These are phyloP conservation scores for Sebastes minor DNA, from an alignment of 2,797 vertebrate species.

Conservation along the genomic window DNA sequence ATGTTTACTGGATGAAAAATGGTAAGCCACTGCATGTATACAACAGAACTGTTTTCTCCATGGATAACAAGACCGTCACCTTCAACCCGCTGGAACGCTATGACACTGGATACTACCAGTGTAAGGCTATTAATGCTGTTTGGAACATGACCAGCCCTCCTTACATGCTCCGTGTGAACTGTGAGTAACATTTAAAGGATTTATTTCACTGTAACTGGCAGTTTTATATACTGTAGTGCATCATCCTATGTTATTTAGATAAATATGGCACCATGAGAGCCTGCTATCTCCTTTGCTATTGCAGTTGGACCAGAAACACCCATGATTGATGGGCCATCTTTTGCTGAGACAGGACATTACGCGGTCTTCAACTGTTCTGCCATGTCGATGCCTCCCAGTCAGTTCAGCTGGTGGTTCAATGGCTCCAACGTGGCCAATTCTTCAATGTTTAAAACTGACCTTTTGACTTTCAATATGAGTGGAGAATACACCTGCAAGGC, in stretches of 20 bases:
- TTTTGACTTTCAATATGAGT: conserved; percentile 55
- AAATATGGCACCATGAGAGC: not conserved
- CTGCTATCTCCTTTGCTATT: conserved; percentile 21
- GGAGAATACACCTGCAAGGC: conserved; percentile 75
- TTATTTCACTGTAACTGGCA: not conserved
- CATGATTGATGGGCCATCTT: conserved; percentile 41
- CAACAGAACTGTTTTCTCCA: conserved; percentile 6
- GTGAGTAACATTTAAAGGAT: conserved; percentile 59
- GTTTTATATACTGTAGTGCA: not conserved
- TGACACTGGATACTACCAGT: conserved; percentile 63
- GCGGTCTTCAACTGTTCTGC: conserved; percentile 65
- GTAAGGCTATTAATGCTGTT: conserved; percentile 46
- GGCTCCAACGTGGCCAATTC: conserved; percentile 28
- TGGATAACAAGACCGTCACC: conserved; percentile 50
- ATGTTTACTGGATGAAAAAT: conserved; percentile 70
- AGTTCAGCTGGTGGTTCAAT: conserved; percentile 74
- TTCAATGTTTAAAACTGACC: conserved; percentile 7
- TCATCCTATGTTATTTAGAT: not conserved
- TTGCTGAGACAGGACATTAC: conserved; percentile 24
- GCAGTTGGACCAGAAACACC: conserved; percentile 68
- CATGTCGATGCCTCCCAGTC: conserved; percentile 60
- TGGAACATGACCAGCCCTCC: conserved; percentile 41
- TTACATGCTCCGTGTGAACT: conserved; percentile 60
- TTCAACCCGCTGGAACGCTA: conserved; percentile 31
- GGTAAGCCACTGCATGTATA: not conserved